Evolutionary conservation across 2,797 vertebrate species (phyloP).

Genomic region (Brachyrhaphis roseni): DNA sequence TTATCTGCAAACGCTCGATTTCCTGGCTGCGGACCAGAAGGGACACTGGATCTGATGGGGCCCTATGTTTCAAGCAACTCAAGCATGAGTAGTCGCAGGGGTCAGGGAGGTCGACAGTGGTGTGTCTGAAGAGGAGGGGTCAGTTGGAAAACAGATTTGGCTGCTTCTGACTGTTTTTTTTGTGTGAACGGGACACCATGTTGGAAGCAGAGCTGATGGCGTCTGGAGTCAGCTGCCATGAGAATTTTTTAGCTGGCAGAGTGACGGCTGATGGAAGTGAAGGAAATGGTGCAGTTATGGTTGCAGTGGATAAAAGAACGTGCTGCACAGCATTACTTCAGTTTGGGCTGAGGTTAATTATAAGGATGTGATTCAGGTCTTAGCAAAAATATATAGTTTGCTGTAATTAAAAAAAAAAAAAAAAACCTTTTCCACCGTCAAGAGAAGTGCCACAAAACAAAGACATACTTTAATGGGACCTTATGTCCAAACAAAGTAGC

Average conservation of each 20-base stretch:
- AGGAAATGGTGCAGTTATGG: constrained; percentile 44
- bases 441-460: not conserved
- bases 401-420: too few species aligned
- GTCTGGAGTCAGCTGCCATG: constrained; percentile 58
- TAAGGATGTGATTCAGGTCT: not conserved
- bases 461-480: not conserved
- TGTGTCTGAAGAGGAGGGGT: constrained; percentile 16
- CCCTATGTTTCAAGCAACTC: constrained; percentile 42
- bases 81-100: constrained; percentile 55
- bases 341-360: constrained; percentile 30
- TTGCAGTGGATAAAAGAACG: constrained; percentile 26
- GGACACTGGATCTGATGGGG: constrained; percentile 64
- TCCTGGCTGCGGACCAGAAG: constrained; percentile 70
- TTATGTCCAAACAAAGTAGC: not conserved
- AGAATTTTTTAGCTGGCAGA: constrained; percentile 22
- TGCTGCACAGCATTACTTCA: not conserved
- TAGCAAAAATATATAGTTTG: not conserved
- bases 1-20: constrained; percentile 45
- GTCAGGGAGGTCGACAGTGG: constrained; percentile 40
- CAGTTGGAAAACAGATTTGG: constrained; percentile 44
- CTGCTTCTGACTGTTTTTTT: constrained; percentile 33
- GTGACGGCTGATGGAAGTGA: constrained; percentile 48
- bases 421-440: too few species aligned
- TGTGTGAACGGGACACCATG: constrained; percentile 37
- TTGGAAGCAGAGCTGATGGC: constrained; percentile 50